These are phyloP conservation scores for Pipistrellus pygmaeus DNA, from an alignment of 2,797 vertebrate genomes.

Conservation along the genomic window DNA sequence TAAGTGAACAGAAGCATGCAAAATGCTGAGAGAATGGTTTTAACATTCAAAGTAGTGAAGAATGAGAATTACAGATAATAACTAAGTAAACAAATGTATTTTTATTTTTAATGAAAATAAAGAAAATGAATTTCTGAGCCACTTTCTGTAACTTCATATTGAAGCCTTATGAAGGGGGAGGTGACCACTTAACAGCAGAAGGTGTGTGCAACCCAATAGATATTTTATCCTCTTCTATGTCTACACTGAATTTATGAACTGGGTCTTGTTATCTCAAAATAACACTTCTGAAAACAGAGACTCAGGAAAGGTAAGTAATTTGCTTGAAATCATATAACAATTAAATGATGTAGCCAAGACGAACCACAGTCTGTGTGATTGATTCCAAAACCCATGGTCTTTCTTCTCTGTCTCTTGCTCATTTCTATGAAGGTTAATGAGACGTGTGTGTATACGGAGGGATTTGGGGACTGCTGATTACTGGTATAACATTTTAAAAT, in stretches of 20 bases:
- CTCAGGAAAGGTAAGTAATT: background rate
- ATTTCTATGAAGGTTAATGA: constrained; percentile 58
- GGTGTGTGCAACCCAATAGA: background rate
- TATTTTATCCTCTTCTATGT: background rate
- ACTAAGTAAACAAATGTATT: background rate
- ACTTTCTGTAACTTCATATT: background rate
- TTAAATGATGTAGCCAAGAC: background rate
- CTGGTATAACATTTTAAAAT: constrained; percentile 63
- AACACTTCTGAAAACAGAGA: background rate
- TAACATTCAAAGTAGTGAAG: background rate
- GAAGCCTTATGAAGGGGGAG: background rate
- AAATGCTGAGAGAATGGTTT: constrained; percentile 16
- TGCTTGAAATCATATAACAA: background rate
- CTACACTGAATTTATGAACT: background rate
- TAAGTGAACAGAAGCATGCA: constrained; percentile 17
- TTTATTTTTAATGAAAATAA: constrained; percentile 42
- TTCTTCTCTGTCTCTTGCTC: background rate
- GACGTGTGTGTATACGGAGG: background rate
- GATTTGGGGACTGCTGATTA: background rate
- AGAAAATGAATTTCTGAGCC: background rate
- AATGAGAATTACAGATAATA: background rate
- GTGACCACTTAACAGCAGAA: background rate
- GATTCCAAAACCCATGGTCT: background rate
- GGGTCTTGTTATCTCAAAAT: background rate
- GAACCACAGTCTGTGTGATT: background rate